Evolutionary conservation across 2,888 invertebrate species (phyloP), one percentile per base, ranked within the genome.

Genomic region (Callosobruchus maculatus): DNA sequence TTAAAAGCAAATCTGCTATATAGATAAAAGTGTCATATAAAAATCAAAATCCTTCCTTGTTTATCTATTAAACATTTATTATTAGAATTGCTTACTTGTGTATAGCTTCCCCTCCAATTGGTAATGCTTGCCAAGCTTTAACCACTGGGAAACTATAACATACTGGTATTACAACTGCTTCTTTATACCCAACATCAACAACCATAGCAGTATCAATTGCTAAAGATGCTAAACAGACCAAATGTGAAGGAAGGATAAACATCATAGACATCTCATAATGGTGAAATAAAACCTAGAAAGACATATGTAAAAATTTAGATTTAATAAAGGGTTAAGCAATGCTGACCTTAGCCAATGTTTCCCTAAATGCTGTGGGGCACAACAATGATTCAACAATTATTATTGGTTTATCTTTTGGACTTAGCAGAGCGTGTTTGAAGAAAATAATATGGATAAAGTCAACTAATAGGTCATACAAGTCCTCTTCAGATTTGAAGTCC

Each of bases 321-420:
- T 22, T 21, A 49, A 18, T 0, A 67, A 71, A 75, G 21, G 21
- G 31, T 18, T 71, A 2, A 4, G 70, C 1, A 1, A 49, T 13
- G 4, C 72, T 67, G 69, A 96, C 97, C 86, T 94, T 94, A 0
- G 97, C 97, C 13, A 99, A 88, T 0, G 94, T 94, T 83, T 98
- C 95, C 75, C 97, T 89, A 84, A 97, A 94, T 73, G 92, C 86
- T 0, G 95, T 94, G 2, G 92, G 94, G 49, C 94, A 93, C 21
- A 98, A 90, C 18, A 97, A 88, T 3, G 96, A 97, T 87, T 99
- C 99, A 21, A 98, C 93, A 31, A 99, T 90, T 4, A 99, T 94
- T 66, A 99, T 93, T 85, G 95, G 93, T 22, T 97, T 90, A 82
- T 97, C 98, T 87, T 98, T 97, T 0, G 98, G 97, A 84, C 95